These are phyloP conservation scores for Pseudococcus jackbeardsleyi DNA, from an alignment of 2,888 invertebrate genomes.

Conservation along the genomic window DNA sequence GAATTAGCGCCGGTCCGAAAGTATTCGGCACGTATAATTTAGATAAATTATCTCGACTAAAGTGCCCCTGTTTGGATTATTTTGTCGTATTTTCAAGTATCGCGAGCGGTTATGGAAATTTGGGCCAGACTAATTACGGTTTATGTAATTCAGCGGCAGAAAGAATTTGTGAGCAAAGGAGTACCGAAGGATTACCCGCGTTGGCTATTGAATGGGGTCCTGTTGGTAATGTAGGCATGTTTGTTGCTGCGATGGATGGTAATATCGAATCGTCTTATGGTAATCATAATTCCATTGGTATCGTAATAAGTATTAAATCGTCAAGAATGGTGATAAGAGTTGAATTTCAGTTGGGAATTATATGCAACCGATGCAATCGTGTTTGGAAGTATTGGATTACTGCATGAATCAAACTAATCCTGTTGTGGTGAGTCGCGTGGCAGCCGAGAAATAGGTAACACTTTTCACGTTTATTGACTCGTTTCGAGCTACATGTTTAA, in stretches of 20 bases:
- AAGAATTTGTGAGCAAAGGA: slow-evolving; percentile 66
- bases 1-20: slow-evolving; percentile 62
- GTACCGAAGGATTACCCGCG: slow-evolving; percentile 64
- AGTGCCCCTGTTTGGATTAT: slow-evolving; percentile 62
- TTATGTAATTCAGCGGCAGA: slow-evolving; percentile 66
- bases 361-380: slow-evolving; percentile 62
- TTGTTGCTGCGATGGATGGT: slow-evolving; percentile 63
- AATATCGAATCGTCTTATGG: slow-evolving; percentile 58
- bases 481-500: too few species aligned
- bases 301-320: not conserved
- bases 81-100: slow-evolving; percentile 66
- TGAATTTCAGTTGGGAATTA: slow-evolving; percentile 48
- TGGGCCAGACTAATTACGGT: slow-evolving; percentile 66
- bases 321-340: not conserved
- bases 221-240: slow-evolving; percentile 66
- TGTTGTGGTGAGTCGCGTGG: slow-evolving; percentile 33
- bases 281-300: not conserved
- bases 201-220: slow-evolving; percentile 66
- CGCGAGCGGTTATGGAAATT: slow-evolving; percentile 66
- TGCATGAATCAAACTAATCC: slow-evolving; percentile 51
- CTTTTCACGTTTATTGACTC: not conserved
- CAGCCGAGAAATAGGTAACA: slow-evolving; percentile 30
- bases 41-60: slow-evolving; percentile 60
- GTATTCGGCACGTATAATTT: slow-evolving; percentile 65
- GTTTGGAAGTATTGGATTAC: slow-evolving; percentile 59